These are phyloP conservation scores for Indicator indicator DNA, from an alignment of 2,113 vertebrate species.

Conservation along the genomic window DNA sequence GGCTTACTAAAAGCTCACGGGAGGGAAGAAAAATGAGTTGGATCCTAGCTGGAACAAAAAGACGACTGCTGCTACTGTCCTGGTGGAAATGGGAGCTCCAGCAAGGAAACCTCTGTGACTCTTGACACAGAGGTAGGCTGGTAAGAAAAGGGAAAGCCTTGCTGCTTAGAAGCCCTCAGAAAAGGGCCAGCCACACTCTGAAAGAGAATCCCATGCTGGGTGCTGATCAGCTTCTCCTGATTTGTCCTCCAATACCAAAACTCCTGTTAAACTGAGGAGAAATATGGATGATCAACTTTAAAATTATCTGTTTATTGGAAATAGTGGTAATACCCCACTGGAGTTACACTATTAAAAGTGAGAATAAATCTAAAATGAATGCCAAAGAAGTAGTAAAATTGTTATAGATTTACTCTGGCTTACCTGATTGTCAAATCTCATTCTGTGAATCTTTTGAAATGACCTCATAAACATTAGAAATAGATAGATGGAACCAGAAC, in stretches of 20 bases:
- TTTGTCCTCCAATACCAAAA: background rate
- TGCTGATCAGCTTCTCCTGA: background rate
- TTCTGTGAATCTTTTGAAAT: background rate
- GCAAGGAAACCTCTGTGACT: background rate
- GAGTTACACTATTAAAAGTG: background rate
- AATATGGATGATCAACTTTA: background rate
- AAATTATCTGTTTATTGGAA: background rate
- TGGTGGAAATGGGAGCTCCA: background rate
- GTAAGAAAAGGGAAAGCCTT: background rate
- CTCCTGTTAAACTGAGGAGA: background rate
- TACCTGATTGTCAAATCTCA: background rate
- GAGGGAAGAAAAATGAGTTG: background rate
- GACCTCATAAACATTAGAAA: background rate
- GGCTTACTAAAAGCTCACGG: background rate
- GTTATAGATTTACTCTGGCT: background rate
- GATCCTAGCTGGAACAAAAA: background rate
- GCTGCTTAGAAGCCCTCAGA: background rate
- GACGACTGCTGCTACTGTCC: background rate
- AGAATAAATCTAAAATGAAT: background rate
- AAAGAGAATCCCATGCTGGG: background rate
- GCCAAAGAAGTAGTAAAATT: background rate
- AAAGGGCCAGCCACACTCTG: background rate
- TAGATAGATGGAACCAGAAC: background rate
- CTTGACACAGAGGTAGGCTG: background rate
- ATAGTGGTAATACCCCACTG: background rate